Percentiles rank a stretch among this genome's conserved stretches.
These are phyloP conservation scores for Agapornis roseicollis DNA, from an alignment of 2,113 vertebrate species.

Conservation along the genomic window DNA sequence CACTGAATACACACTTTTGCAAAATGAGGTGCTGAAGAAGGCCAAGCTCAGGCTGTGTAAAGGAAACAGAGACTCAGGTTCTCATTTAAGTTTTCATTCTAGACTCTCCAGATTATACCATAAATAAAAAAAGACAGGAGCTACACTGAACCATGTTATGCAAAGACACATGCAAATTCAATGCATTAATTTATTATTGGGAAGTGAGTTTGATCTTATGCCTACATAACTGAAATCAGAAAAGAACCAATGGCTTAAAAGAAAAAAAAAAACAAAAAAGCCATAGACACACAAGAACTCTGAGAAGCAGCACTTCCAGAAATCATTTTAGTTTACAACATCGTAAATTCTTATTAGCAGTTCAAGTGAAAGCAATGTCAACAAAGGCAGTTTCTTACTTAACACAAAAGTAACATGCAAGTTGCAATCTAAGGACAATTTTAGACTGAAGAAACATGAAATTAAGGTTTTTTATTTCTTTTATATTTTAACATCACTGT, in stretches of 20 bases:
- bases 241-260: neutral
- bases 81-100: neutral
- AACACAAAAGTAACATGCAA: neutral
- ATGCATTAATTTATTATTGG: neutral
- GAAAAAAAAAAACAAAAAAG: no score
- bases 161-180: neutral
- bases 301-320: neutral
- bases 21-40: neutral
- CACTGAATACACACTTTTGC: neutral
- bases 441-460: neutral
- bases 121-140: neutral
- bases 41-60: neutral
- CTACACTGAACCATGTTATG: neutral
- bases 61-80: neutral
- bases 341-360: neutral
- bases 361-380: neutral
- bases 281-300: neutral
- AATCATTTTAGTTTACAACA: neutral
- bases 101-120: neutral
- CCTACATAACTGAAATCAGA: neutral
- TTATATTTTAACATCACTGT: neutral
- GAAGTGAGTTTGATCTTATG: neutral
- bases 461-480: neutral
- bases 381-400: neutral
- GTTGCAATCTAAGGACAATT: neutral